Evolutionary conservation across 2,888 invertebrate genomes (phyloP).

Genomic region (Liodrosophila aerea): DNA sequence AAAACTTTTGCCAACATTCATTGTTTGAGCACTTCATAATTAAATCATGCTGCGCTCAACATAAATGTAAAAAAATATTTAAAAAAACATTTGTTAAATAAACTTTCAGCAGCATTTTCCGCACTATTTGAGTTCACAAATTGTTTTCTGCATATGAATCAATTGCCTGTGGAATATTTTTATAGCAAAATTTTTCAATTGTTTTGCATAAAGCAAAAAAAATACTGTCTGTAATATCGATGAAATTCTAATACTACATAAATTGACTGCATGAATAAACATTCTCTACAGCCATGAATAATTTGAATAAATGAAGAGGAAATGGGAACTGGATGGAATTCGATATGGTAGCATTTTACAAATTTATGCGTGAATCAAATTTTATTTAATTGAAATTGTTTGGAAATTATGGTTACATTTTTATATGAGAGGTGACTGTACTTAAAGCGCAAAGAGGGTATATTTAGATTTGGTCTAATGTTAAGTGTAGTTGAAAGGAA

Average conservation of each 20-base stretch:
- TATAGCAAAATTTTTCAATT: constrained; percentile 16
- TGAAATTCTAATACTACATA: constrained; percentile 38
- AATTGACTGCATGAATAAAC: constrained; percentile 1
- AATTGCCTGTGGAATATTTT: constrained; percentile 50
- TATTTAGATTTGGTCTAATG: too few relatives aligned
- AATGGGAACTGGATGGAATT: background rate
- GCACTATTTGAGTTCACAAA: constrained; percentile 68
- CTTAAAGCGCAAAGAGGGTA: too few relatives aligned
- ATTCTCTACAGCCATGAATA: background rate
- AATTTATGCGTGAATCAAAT: background rate
- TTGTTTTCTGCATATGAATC: constrained; percentile 68
- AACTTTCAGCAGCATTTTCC: constrained; percentile 62
- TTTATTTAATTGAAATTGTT: background rate
- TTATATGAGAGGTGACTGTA: too few relatives aligned
- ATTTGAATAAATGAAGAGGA: background rate
- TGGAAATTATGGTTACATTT: background rate
- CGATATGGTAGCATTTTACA: background rate
- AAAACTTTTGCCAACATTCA: constrained; percentile 22
- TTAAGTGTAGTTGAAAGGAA: too few relatives aligned
- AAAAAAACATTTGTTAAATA: constrained; percentile 52
- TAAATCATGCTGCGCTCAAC: constrained; percentile 52
- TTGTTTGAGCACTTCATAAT: constrained; percentile 60
- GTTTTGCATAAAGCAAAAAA: constrained; percentile 12
- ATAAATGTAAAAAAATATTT: constrained; percentile 34
- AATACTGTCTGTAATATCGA: constrained; percentile 16